Base-by-base conservation (phyloP, 1,140 invertebrate genomes). In the Copidosoma floridanum region DNA sequence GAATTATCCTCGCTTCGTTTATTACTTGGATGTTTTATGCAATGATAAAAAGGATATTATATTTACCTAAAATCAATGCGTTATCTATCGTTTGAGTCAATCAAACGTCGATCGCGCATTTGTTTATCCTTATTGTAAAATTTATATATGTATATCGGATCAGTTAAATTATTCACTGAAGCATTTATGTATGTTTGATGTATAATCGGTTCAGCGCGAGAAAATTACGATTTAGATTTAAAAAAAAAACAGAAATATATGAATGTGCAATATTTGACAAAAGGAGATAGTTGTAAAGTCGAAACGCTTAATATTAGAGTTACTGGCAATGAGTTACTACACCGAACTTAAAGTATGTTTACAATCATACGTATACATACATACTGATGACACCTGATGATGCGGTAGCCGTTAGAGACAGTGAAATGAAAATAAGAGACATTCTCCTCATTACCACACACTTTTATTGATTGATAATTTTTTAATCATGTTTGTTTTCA, bases 301-400 rank as follows among this genome's bases (percentile, higher is more conserved):
- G 53, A 59, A 44, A 27, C 11, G 29, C 50, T 35, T n/a, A 40
- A 61, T 55, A 35, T 8, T 61, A 60, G 51, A 55, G 35, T 61
- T 61, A 61, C 58, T 54, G 58, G 43, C 51, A 61, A 61, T 55
- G 58, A 54, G 58, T 61, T 61, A 61, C 58, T 61, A 61, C 44
- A 55, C 48, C 58, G 50, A 52, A 61, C 52, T 52, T 47, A 53
- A 41, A 41, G 35, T 60, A 60, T 47, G 47, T 60, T 29, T 47
- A 47, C n/a, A 50, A 41, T 20, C 40, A 46, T 46, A 58, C 44
- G 52, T 51, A 52, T 50, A 50, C 10, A 35, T 35, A 20, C 38
- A 37, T 20, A 51, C 16, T n/a, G 23, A 26, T 41, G 44, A 14
- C 47, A 60, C 58, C 58, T 61, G 58, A 61, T 35, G 58, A 61